phyloP scores from a whole-genome alignment of 2,797 vertebrate genomes.

The Botia kubotai region DNA sequence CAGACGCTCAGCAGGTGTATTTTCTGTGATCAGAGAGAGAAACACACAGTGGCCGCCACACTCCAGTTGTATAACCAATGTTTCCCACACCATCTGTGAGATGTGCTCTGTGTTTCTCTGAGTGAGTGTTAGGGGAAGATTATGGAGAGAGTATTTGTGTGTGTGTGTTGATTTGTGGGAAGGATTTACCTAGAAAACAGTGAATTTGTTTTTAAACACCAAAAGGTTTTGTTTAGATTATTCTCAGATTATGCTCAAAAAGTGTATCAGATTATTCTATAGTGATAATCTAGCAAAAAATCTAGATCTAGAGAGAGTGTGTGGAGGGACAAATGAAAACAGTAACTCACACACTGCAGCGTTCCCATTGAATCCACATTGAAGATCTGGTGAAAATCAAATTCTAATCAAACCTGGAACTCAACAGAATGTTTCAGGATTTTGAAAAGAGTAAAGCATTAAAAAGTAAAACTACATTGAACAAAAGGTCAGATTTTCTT shows the following conservation, averaged over 20 bases:
- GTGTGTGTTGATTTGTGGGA: neutral
- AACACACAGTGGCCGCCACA: constrained; percentile 1
- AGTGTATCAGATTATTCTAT: no score
- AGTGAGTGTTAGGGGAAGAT: constrained; percentile 6
- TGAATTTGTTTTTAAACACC: neutral
- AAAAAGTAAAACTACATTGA: neutral
- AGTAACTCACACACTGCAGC: no score
- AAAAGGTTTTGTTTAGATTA: neutral
- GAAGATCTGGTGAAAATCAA: neutral
- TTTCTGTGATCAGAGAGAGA: constrained; percentile 2
- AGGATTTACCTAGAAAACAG: neutral
- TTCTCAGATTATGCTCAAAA: no score
- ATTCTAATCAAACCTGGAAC: neutral
- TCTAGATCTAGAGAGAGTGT: no score
- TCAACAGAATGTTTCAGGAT: neutral
- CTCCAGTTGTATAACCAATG: neutral
- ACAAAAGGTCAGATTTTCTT: neutral
- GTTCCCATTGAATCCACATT: neutral
- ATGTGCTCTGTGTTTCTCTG: constrained; percentile 4
- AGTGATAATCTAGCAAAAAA: no score
- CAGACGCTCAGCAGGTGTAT: constrained; percentile 46
- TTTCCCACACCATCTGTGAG: constrained; percentile 25
- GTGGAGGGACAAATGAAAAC: no score
- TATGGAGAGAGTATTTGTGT: neutral
- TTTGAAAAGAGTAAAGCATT: neutral